Evolutionary conservation across 1,140 invertebrate genomes (phyloP), one percentile per base, ranked within the genome.

Genomic region (Ceratina japonica): DNA sequence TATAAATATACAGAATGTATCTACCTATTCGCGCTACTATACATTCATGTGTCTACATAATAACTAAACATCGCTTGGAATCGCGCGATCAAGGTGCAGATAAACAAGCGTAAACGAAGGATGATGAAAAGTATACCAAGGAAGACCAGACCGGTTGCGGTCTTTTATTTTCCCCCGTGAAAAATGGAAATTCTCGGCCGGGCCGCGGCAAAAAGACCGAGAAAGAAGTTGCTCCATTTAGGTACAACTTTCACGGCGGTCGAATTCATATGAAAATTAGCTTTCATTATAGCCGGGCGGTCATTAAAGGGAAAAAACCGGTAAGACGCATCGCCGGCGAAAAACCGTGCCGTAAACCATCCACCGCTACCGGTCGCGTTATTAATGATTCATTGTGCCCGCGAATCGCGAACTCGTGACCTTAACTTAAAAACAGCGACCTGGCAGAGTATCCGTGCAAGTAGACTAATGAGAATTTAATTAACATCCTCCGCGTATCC

Each of bases 391-490:
- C 27, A 20, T 71, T 15, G 16, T 27, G 27, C 10, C 27, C 2
- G 10, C 22, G 44, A 59, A 54, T 65, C 5, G 15, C 31, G 37
- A 75, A 72, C 54, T 58, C 73, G n/a, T 18, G 44, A 18, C 51
- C 59, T 15, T n/a, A 37, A 54, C 51, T 24, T 71, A 37, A 69
- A 66, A 77, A 81, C 56, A 44, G 31, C 69, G 27, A 58, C 65
- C 18, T 3, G 52, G 4, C 16, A 27, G 31, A 44, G 16, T 37
- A 58, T 20, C 16, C 52, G 51, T 44, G 10, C 37, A 44, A 44
- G 5, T 44, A 44, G 37, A 20, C 44, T 83, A 83, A 83, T 63
- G 73, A 80, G 81, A 83, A 68, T 83, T 83, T 83, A 83, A 83
- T 83, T 83, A 83, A 80, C 68, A 69, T 7, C 20, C 44, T 18